Evolutionary conservation across 2,113 vertebrate species (phyloP).

Genomic region (Tragulus kanchil): DNA sequence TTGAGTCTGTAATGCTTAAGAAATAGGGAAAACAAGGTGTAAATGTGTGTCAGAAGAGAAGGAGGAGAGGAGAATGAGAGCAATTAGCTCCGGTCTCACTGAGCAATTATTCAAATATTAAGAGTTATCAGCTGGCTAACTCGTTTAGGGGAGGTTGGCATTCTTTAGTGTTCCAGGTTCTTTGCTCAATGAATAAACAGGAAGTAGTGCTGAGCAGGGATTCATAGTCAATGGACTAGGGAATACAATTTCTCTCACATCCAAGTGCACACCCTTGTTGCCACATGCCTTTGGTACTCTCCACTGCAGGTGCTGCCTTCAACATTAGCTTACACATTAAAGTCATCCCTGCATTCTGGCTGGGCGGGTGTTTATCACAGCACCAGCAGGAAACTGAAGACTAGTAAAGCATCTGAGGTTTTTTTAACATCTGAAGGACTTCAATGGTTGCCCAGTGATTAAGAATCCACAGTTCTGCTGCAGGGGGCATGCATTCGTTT

Average conservation of each 20-base stretch:
- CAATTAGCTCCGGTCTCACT: no score
- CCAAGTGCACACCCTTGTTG: constrained; percentile 65
- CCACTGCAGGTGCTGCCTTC: constrained; percentile 12
- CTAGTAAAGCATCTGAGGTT: no score
- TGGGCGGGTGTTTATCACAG: background rate
- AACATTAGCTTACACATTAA: constrained; percentile 80
- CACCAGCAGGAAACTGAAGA: background rate
- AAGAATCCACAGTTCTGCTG: background rate
- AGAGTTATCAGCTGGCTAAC: background rate
- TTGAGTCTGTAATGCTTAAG: background rate
- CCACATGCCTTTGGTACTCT: constrained; percentile 57
- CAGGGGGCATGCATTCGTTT: background rate
- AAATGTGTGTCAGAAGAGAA: no score
- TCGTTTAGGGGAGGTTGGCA: constrained; percentile 34
- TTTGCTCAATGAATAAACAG: constrained; percentile 23
- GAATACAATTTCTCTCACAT: constrained; percentile 78
- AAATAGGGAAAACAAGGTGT: background rate
- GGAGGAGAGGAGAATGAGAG: background rate
- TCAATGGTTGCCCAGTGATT: background rate
- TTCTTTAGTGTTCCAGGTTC: constrained; percentile 45
- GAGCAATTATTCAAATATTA: background rate
- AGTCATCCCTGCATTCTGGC: constrained; percentile 62
- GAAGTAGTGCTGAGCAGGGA: constrained; percentile 41
- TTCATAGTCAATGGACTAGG: constrained; percentile 63
- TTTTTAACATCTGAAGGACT: no score